phyloP scores from a whole-genome alignment of 1,140 invertebrate species.

The Drosophila leontia region DNA sequence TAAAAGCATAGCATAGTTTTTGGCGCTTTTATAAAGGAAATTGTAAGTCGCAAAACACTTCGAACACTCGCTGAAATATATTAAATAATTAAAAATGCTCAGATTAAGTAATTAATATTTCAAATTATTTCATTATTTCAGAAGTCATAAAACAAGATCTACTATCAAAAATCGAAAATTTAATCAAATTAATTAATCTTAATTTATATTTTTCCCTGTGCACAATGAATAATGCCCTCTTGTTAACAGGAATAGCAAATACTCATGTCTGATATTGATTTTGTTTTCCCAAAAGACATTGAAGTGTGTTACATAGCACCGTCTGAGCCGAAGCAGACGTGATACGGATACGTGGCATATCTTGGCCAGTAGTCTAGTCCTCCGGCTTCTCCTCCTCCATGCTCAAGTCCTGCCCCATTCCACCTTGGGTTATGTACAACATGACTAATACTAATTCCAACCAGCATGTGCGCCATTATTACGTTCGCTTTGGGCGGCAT shows the following conservation, averaged over 20 bases:
- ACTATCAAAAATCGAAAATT: background rate
- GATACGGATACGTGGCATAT: slow-evolving; percentile 52
- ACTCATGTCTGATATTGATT: slow-evolving; percentile 63
- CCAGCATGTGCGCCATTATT: slow-evolving; percentile 41
- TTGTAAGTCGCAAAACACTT: background rate
- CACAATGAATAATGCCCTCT: slow-evolving; percentile 2
- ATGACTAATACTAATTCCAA: slow-evolving; percentile 72
- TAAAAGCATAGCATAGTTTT: background rate
- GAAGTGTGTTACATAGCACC: slow-evolving; percentile 23
- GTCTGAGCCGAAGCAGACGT: slow-evolving; percentile 45
- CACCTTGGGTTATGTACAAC: slow-evolving; percentile 42
- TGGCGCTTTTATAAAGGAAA: background rate
- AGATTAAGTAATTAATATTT: background rate
- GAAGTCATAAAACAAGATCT: background rate
- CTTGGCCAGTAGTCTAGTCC: slow-evolving; percentile 38
- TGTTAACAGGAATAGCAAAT: slow-evolving; percentile 38
- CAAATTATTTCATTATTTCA: background rate
- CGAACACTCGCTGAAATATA: background rate
- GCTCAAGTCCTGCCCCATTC: slow-evolving; percentile 10
- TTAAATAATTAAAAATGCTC: background rate
- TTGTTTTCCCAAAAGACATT: slow-evolving; percentile 38
- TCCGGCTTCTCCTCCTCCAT: background rate
- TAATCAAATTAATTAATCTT: background rate
- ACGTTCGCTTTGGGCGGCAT: slow-evolving; percentile 44
- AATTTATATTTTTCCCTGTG: background rate